Conservation (phyloP, 2,888 invertebrate genomes). For the Volucella inflata region DNA sequence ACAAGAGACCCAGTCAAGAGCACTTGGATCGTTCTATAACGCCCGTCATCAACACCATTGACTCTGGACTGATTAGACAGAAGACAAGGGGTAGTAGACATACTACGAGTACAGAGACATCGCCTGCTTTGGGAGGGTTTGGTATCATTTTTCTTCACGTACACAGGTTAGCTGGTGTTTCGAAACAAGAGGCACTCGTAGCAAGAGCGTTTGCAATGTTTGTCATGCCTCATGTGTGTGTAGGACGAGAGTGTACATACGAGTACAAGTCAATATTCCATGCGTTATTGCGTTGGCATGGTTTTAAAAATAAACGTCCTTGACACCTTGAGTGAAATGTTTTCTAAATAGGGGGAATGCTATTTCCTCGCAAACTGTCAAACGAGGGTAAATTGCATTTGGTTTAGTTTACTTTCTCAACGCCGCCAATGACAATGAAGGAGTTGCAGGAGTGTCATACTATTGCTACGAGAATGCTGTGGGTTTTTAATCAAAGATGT, state of each 20-base stretch:
- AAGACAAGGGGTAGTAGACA: background rate
- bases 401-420: background rate
- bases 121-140: background rate
- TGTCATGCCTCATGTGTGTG: slow-evolving; percentile 52
- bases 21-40: slow-evolving; percentile 64
- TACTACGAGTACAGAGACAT: background rate
- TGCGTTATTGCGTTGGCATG: slow-evolving; percentile 42
- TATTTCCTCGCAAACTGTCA: slow-evolving; percentile 15
- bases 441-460: no score
- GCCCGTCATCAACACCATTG: slow-evolving; percentile 69
- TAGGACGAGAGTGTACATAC: slow-evolving; percentile 1
- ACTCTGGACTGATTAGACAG: slow-evolving; percentile 50
- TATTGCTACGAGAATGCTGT: no score
- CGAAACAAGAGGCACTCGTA: slow-evolving; percentile 36
- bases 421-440: no score
- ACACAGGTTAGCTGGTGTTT: slow-evolving; percentile 27
- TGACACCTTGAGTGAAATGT: slow-evolving; percentile 51
- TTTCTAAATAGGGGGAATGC: slow-evolving; percentile 23
- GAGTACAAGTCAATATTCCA: slow-evolving; percentile 28
- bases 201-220: slow-evolving; percentile 43
- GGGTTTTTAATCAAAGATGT: no score
- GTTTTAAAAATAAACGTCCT: slow-evolving; percentile 64
- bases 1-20: slow-evolving; percentile 71
- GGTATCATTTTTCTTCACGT: slow-evolving; percentile 44
- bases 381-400: slow-evolving; percentile 17